phyloP scores from a whole-genome alignment of 2,888 invertebrate genomes.

The Clitarchus hookeri region DNA sequence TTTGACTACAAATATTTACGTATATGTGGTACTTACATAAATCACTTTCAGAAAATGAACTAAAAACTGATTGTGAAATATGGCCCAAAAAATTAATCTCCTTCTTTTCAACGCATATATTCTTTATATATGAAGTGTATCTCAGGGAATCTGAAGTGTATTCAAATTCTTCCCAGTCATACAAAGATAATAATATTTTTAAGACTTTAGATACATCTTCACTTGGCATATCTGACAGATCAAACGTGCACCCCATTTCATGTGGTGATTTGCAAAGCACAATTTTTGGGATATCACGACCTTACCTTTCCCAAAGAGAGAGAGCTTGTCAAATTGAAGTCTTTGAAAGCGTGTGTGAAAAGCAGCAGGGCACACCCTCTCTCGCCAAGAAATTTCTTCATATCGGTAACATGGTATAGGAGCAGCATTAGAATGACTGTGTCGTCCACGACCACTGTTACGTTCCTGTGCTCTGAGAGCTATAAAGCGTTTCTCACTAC shows the following conservation, averaged over 20 bases:
- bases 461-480: no score
- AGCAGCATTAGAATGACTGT: neutral
- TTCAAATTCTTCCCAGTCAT: neutral
- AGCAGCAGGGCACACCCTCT: neutral
- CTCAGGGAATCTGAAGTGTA: neutral
- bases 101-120: neutral
- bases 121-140: neutral
- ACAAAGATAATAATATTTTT: neutral
- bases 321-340: neutral
- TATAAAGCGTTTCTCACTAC: no score
- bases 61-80: no score
- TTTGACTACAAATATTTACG: no score
- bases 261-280: neutral
- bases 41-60: no score
- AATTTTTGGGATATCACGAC: neutral
- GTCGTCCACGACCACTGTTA: no score
- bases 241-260: neutral
- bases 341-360: neutral
- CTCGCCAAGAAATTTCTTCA: neutral
- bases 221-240: neutral
- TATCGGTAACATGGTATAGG: conserved; percentile 1
- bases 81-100: neutral
- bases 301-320: neutral
- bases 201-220: neutral
- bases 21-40: no score